Evolutionary conservation across 2,888 invertebrate genomes (phyloP).

Genomic region (Macrophya alboannulata): DNA sequence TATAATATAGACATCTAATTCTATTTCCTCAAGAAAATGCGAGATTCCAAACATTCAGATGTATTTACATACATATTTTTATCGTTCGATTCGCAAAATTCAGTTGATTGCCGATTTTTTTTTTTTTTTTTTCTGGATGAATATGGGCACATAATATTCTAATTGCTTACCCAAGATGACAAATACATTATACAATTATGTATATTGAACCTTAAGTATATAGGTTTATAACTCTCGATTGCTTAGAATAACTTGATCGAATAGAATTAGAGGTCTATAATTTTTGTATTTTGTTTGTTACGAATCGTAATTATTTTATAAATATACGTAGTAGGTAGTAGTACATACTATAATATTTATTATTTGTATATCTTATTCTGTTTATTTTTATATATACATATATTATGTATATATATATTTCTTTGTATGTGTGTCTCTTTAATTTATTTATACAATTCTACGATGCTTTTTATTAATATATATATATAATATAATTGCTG

Average conservation of each 20-base stretch:
- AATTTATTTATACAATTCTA: constrained; percentile 66
- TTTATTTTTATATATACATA: constrained; percentile 44
- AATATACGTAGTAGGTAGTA: constrained; percentile 64
- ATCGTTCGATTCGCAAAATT: background rate
- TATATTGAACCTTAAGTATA: background rate
- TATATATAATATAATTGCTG: constrained; percentile 60
- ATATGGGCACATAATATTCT: background rate
- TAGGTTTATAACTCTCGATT: background rate
- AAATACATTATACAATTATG: background rate
- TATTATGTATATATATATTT: background rate
- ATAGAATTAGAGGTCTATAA: constrained; percentile 33
- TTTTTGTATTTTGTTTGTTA: background rate
- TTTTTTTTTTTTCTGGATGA: background rate
- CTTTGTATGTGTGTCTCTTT: constrained; percentile 41
- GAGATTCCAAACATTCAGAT: background rate
- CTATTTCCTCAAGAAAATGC: background rate
- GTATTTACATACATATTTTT: background rate
- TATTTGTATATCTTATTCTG: constrained; percentile 45
- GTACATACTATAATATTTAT: constrained; percentile 57
- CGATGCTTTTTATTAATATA: constrained; percentile 52
- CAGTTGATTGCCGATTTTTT: background rate
- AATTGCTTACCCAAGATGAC: background rate
- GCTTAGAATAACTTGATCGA: background rate
- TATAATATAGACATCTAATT: background rate
- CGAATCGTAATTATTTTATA: constrained; percentile 64